These are phyloP conservation scores for Rhabdornis inornatus DNA, from an alignment of 2,113 vertebrate species.

Conservation along the genomic window DNA sequence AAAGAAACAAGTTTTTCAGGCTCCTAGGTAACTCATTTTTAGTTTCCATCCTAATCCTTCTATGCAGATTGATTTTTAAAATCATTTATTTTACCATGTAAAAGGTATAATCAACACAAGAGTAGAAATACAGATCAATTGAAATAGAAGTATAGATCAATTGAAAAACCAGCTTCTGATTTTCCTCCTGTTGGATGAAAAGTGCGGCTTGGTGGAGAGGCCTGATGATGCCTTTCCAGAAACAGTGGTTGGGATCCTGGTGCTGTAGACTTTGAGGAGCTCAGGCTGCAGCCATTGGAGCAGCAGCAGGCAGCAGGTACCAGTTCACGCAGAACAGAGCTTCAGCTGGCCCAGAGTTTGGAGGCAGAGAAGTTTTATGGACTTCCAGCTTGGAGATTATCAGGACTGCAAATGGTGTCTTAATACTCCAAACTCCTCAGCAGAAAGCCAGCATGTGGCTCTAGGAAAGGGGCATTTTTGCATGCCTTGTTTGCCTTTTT, in stretches of 20 bases:
- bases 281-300: neutral
- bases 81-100: neutral
- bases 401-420: neutral
- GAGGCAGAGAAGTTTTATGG: neutral
- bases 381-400: neutral
- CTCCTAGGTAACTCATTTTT: neutral
- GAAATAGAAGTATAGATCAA: neutral
- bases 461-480: neutral
- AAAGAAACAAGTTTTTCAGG: neutral
- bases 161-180: neutral
- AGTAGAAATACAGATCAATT: neutral
- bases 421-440: neutral
- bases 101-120: neutral
- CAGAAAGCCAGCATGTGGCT: neutral
- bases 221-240: neutral
- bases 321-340: neutral
- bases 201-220: neutral
- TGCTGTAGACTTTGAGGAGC: neutral
- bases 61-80: accelerated
- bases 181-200: neutral
- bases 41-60: neutral
- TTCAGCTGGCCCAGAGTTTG: neutral
- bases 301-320: neutral
- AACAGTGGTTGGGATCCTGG: neutral
- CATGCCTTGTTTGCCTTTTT: neutral